A percentile compares a stretch with the other conserved stretches of the same genome.
Conservation (phyloP, 1,140 invertebrate species). For the Papilio dardanus region DNA sequence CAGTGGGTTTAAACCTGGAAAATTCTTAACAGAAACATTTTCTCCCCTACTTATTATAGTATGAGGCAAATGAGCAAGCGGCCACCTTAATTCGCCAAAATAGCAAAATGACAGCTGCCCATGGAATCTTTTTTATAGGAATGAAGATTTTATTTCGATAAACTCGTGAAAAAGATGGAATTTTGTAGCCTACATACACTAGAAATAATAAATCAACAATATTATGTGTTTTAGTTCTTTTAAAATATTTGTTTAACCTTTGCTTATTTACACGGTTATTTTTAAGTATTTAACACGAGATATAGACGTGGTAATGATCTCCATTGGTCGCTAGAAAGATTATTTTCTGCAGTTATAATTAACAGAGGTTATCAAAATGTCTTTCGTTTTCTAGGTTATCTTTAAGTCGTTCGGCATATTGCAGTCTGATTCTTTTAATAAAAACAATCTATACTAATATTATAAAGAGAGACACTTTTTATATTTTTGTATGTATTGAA, state of each 20-base stretch:
- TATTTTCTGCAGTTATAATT: background rate
- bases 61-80: background rate
- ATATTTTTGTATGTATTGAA: no score
- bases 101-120: background rate
- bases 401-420: background rate
- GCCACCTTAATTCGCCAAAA: background rate
- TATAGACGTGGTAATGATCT: slow-evolving; percentile 19
- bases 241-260: slow-evolving; percentile 3
- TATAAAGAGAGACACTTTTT: no score
- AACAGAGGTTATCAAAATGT: slow-evolving; percentile 27
- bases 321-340: background rate
- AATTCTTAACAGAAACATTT: background rate
- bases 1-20: background rate
- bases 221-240: background rate
- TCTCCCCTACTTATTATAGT: background rate
- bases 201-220: background rate
- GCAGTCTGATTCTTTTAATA: background rate
- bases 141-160: background rate
- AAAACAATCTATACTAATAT: background rate
- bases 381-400: slow-evolving; percentile 2
- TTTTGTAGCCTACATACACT: background rate
- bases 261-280: slow-evolving; percentile 17
- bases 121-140: background rate
- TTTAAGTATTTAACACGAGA: slow-evolving; percentile 7
- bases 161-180: background rate